Evolutionary conservation across 2,888 invertebrate genomes (phyloP), one percentile per base, ranked within the genome.

Genomic region (Eupithecia subumbrata): DNA sequence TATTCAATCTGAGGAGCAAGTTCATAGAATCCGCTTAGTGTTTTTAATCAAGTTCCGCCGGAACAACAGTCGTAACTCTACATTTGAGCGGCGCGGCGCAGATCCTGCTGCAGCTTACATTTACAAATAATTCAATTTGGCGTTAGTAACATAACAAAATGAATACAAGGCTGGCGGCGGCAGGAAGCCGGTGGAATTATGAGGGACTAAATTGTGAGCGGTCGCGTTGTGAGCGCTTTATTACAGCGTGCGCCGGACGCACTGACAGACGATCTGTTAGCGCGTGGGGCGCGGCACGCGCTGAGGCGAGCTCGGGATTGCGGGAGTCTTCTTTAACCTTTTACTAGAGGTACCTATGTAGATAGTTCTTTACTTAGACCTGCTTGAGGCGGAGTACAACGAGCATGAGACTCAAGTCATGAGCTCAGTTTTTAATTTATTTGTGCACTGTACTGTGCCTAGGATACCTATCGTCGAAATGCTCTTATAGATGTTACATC

Each of bases 231-330:
- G 86, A 86, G 85, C 85, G 88, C 87, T 89, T 88, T 90, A 90
- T 90, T 87, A 86, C 86, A 76, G 79, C 82, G 81, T 84, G 83
- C 77, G 80, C 85, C 85, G 86, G 88, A 85, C 86, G 85, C 82
- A 76, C 79, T 82, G 90, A 89, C 88, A 86, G 87, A 87, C 89
- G 82, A 88, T 89, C 84, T 82, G 84, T 88, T 86, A 85, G 82
- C 64, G 79, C 63, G 74, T 80, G 86, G 80, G 64, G 43, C 75
- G 81, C 84, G 81, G 37, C 7, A 74, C 2, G 12, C 52, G 72
- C 67, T 5, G 12, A n/a, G 40, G 67, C 67, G 40, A 22, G 4
- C 30, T 2, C 30, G 63, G 30, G 7, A 8, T 5, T 45, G 45
- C 60, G 0, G 3, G 8, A 7, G 5, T 30, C 16, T 63, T 7